Percentiles rank a stretch among this genome's conserved stretches.
Conservation (phyloP, 2,797 vertebrate species). For the Sitta carolinensis region DNA sequence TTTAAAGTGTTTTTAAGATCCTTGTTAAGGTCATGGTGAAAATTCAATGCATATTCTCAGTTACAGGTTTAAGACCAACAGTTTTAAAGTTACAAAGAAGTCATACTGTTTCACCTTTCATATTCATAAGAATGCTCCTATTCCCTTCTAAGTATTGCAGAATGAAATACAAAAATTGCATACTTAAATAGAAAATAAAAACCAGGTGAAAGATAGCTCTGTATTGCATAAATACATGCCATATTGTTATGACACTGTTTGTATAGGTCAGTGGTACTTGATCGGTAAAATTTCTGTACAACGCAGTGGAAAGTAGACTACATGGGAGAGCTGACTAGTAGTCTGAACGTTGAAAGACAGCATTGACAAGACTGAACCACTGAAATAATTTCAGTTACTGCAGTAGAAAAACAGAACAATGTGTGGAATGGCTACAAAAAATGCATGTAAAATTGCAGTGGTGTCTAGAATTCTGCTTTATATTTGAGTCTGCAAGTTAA, state of each 20-base stretch:
- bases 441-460: not conserved
- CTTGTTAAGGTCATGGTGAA: not conserved
- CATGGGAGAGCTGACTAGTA: not conserved
- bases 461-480: not conserved
- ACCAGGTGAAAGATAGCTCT: not conserved
- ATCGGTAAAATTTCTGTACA: not conserved
- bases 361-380: not conserved
- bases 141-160: not conserved
- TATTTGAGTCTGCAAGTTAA: not conserved
- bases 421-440: not conserved
- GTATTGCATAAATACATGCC: not conserved
- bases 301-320: not conserved
- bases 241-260: not conserved
- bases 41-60: not conserved
- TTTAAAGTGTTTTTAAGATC: not conserved
- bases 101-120: not conserved
- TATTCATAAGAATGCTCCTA: not conserved
- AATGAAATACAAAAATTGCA: not conserved
- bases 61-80: not conserved
- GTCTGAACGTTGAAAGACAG: not conserved
- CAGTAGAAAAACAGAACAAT: not conserved
- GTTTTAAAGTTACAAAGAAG: not conserved
- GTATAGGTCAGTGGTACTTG: not conserved
- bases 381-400: not conserved
- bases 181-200: not conserved